These are phyloP conservation scores for Rhimphoctona megacephalus DNA, from an alignment of 2,888 invertebrate species.

Conservation along the genomic window DNA sequence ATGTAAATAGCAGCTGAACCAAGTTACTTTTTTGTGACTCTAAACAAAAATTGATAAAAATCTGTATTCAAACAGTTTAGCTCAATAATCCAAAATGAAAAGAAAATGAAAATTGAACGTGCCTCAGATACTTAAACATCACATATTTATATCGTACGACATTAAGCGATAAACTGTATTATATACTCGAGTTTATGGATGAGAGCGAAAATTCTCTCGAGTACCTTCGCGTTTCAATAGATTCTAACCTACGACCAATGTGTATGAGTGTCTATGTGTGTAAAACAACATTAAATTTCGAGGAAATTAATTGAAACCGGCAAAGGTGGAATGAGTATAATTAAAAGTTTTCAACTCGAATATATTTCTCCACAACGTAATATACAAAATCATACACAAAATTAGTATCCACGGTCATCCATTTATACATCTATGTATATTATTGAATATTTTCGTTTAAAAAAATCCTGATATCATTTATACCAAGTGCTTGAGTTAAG, in stretches of 20 bases:
- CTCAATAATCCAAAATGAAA: no score
- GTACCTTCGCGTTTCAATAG: constrained; percentile 36
- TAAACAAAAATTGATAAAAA: not conserved
- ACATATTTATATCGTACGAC: not conserved
- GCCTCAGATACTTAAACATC: not conserved
- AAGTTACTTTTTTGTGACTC: no score
- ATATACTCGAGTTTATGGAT: constrained; percentile 19
- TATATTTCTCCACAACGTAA: constrained; percentile 14
- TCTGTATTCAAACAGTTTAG: not conserved
- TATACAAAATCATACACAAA: constrained; percentile 29
- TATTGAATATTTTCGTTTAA: not conserved
- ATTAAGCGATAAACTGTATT: constrained; percentile 7
- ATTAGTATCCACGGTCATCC: not conserved
- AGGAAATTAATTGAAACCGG: constrained; percentile 60
- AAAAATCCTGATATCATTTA: not conserved
- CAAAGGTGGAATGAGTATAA: constrained; percentile 37
- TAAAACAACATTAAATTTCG: constrained; percentile 28
- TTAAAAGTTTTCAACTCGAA: constrained; percentile 58
- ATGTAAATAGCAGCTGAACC: no score
- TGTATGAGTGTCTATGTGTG: not conserved
- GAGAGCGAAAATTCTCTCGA: constrained; percentile 33
- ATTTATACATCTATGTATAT: not conserved
- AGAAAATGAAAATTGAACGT: not conserved
- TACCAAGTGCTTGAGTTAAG: not conserved
- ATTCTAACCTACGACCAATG: constrained; percentile 24